Conservation (phyloP, 2,113 vertebrate genomes). For the Tringa solitaria region DNA sequence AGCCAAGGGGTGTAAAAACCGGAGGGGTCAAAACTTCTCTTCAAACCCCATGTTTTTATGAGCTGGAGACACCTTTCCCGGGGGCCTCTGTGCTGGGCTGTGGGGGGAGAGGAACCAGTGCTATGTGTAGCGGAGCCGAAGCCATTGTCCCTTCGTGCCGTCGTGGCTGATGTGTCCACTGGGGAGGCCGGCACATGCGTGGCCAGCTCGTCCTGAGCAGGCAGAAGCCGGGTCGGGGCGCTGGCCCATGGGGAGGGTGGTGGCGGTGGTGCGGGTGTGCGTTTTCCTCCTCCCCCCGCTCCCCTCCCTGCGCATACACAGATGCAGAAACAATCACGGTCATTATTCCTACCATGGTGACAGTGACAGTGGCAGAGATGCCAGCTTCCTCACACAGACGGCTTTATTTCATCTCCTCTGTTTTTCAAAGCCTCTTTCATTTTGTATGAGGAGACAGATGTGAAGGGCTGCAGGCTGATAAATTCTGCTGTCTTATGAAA, state of each 20-base stretch:
- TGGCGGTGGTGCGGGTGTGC: not conserved
- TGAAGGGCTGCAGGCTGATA: slow-evolving; percentile 69
- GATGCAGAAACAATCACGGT: slow-evolving; percentile 46
- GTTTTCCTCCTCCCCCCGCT: not conserved
- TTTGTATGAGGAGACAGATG: slow-evolving; percentile 74
- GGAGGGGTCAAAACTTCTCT: not conserved
- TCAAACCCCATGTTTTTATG: not conserved
- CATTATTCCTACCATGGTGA: slow-evolving; percentile 64
- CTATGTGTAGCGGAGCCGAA: not conserved
- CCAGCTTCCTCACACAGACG: slow-evolving; percentile 61
- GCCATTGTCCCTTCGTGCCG: fast-evolving
- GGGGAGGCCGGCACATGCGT: fast-evolving
- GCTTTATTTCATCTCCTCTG: slow-evolving; percentile 68
- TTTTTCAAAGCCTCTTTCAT: slow-evolving; percentile 74
- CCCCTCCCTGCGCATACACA: not conserved
- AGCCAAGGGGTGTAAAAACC: not conserved
- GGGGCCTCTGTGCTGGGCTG: not conserved
- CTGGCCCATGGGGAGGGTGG: not conserved
- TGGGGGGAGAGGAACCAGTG: not conserved
- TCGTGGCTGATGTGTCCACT: fast-evolving
- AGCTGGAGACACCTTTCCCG: not conserved
- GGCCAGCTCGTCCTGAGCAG: not conserved
- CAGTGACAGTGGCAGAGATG: slow-evolving; percentile 62
- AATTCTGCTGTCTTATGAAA: slow-evolving; percentile 67
- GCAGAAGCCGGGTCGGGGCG: not conserved